Conservation (phyloP, 1,140 invertebrate genomes). For the Dryas iulia region DNA sequence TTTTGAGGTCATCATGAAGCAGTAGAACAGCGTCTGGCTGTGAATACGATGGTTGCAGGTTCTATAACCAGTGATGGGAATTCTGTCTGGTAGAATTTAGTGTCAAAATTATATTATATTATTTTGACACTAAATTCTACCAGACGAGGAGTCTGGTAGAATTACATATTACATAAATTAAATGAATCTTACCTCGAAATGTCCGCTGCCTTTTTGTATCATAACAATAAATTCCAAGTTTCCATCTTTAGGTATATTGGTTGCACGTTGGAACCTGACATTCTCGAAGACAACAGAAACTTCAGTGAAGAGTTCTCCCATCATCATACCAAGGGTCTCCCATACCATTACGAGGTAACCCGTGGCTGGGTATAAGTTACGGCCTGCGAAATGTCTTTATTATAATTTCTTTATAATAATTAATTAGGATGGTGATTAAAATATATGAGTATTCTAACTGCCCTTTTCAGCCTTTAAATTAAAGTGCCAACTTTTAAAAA, state of each 20-base stretch:
- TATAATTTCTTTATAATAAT: background rate
- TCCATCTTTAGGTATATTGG: slow-evolving; percentile 86
- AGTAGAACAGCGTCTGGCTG: no score
- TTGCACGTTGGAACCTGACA: slow-evolving; percentile 91
- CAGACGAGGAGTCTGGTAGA: no score
- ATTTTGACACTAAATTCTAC: background rate
- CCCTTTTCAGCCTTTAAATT: no score
- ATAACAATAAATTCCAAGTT: slow-evolving; percentile 88
- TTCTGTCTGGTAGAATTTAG: no score
- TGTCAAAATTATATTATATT: background rate
- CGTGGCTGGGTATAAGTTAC: slow-evolving; percentile 94
- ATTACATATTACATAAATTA: no score
- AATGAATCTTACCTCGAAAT: slow-evolving; percentile 85
- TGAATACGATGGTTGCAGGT: no score
- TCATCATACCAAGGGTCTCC: slow-evolving; percentile 92
- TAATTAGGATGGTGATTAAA: no score
- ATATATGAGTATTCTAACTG: no score
- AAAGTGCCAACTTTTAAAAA: no score
- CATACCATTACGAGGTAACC: slow-evolving; percentile 92
- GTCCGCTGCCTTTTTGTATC: slow-evolving; percentile 90
- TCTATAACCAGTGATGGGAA: no score
- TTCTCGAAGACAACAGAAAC: slow-evolving; percentile 93
- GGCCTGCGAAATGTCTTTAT: slow-evolving; percentile 70
- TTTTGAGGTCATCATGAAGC: no score
- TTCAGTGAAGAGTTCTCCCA: slow-evolving; percentile 85